Evolutionary conservation across 2,888 invertebrate genomes (phyloP), one percentile per base, ranked within the genome.

Genomic region (Matsumyia berberina): DNA sequence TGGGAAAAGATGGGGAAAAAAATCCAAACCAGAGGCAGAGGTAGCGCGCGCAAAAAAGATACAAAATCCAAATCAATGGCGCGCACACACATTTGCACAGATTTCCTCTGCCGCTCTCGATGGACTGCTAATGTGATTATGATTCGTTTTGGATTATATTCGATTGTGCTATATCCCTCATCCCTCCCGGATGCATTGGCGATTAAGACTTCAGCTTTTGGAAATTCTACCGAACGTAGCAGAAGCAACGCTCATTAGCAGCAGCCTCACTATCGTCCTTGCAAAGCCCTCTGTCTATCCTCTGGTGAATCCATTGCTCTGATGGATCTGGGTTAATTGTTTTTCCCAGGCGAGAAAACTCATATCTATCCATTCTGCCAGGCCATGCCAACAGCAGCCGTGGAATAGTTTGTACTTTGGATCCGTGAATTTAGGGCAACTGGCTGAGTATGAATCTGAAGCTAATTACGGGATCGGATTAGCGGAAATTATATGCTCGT

Each of bases 51-150:
- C 24, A 42, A 53, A 49, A 44, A 42, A 51, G 5, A 24, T 24
- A 24, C 2, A 24, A 24, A 24, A 24, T 24, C 53, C 24, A 70
- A 78, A 64, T 57, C 72, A 72, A 78, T 72, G 58, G 39, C 66
- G 57, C 42, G 37, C n/a, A n/a, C n/a, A n/a, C n/a, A n/a, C n/a
- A n/a, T n/a, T n/a, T n/a, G 60, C 44, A 60, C 66, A 67, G 66
- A 67, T 73, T 74, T 44, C 24, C 4, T 24, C 4, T 24, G 24
- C 24, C 24, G 24, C 24, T 66, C 64, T 35, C 49, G 39, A 80
- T 66, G 72, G 79, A 67, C 82, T 77, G 82, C 82, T 82, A 82
- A 82, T 82, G 82, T 82, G 66, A 77, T 82, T 82, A 82, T 82
- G 78, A 82, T 77, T 82, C 81, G 66, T 82, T 82, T 77, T 44